Conservation (phyloP, 2,113 vertebrate species). For the Oreochromis aureus region DNA sequence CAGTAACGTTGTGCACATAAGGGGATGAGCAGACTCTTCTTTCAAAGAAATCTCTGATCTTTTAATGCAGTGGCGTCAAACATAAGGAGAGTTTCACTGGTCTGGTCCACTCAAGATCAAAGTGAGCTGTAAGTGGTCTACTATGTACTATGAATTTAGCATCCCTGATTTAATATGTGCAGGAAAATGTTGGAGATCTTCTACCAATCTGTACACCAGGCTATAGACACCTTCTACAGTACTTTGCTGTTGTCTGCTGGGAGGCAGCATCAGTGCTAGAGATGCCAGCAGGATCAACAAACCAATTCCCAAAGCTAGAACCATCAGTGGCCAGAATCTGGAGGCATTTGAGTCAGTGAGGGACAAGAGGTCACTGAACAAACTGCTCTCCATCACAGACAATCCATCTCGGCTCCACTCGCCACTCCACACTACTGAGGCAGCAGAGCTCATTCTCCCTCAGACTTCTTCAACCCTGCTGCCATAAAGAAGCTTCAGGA, state of each 20-base stretch:
- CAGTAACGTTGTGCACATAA: rapidly evolving
- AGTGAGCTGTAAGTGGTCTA: neutral
- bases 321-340: neutral
- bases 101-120: neutral
- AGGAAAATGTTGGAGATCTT: neutral
- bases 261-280: neutral
- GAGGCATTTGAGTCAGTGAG: neutral
- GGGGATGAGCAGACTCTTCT: neutral
- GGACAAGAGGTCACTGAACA: neutral
- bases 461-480: neutral
- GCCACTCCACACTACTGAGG: neutral
- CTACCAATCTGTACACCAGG: neutral
- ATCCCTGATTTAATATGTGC: neutral
- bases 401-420: neutral
- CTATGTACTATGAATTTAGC: neutral
- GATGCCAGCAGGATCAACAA: neutral
- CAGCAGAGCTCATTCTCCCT: neutral
- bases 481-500: neutral
- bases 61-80: neutral
- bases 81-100: neutral
- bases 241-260: neutral
- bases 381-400: neutral
- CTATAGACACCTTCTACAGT: neutral
- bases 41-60: neutral
- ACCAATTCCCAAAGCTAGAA: neutral